Conservation (phyloP, 2,888 invertebrate genomes). For the Dicyrtomina minuta region DNA sequence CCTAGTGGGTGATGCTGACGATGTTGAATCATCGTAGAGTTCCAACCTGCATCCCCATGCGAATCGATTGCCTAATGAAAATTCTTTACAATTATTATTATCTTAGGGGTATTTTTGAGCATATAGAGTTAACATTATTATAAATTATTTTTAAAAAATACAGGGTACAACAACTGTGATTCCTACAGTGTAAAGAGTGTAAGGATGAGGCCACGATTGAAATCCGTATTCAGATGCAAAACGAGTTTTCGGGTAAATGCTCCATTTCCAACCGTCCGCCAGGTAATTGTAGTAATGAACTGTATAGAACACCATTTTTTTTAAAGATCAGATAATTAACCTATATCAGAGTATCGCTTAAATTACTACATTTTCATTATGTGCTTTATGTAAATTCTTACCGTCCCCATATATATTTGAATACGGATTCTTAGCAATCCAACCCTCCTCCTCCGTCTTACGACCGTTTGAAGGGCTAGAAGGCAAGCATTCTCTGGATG, state of each 20-base stretch:
- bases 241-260: constrained; percentile 59
- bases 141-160: no score
- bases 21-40: constrained; percentile 56
- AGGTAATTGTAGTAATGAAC: constrained; percentile 84
- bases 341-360: no score
- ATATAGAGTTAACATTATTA: no score
- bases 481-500: constrained; percentile 69
- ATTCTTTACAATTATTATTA: constrained; percentile 8
- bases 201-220: constrained; percentile 79
- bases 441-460: constrained; percentile 63
- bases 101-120: neutral
- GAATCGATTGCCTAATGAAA: no score
- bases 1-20: constrained; percentile 86
- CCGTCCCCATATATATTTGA: constrained; percentile 60
- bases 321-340: no score
- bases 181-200: constrained; percentile 65
- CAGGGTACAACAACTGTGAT: neutral
- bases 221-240: constrained; percentile 96
- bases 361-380: no score
- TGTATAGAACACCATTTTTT: no score
- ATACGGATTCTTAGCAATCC: constrained; percentile 55
- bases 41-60: constrained; percentile 56
- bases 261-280: constrained; percentile 76
- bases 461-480: constrained; percentile 92
- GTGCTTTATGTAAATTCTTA: no score